Percentiles rank a stretch among this genome's conserved stretches.
Conservation (phyloP, 2,113 vertebrate species). For the Triplophysa siluroides region DNA sequence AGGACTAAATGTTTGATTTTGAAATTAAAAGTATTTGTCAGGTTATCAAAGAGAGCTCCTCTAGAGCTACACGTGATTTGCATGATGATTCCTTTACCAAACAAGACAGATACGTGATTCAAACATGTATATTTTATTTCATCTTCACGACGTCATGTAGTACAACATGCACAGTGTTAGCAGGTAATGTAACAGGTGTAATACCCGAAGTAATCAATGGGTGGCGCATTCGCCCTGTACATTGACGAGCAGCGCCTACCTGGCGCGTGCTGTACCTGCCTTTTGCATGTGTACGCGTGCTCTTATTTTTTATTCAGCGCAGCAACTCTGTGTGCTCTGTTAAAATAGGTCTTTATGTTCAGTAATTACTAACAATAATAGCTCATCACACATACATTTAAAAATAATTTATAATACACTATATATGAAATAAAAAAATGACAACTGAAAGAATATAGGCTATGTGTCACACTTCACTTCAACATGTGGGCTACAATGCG, state of each 20-base stretch:
- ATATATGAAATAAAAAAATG: not conserved
- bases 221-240: conserved; percentile 75
- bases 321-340: not conserved
- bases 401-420: not conserved
- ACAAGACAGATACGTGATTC: not conserved
- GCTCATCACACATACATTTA: not conserved
- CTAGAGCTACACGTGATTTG: not conserved
- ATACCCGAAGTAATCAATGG: conserved; percentile 63
- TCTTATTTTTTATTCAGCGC: not conserved
- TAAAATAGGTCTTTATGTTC: not conserved
- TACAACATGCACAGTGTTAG: not conserved
- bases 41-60: not conserved
- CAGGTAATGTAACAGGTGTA: not conserved
- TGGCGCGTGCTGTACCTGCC: conserved; percentile 23
- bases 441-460: not conserved
- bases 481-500: not conserved
- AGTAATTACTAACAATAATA: not conserved
- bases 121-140: not conserved
- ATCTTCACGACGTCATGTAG: too few relatives aligned
- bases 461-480: not conserved
- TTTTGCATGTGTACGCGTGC: not conserved
- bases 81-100: not conserved
- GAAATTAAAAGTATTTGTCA: not conserved
- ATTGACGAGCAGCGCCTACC: conserved; percentile 28
- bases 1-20: not conserved